Evolutionary conservation across 2,797 vertebrate genomes (phyloP), one percentile per base, ranked within the genome.

Genomic region (Poecilia wingei): DNA sequence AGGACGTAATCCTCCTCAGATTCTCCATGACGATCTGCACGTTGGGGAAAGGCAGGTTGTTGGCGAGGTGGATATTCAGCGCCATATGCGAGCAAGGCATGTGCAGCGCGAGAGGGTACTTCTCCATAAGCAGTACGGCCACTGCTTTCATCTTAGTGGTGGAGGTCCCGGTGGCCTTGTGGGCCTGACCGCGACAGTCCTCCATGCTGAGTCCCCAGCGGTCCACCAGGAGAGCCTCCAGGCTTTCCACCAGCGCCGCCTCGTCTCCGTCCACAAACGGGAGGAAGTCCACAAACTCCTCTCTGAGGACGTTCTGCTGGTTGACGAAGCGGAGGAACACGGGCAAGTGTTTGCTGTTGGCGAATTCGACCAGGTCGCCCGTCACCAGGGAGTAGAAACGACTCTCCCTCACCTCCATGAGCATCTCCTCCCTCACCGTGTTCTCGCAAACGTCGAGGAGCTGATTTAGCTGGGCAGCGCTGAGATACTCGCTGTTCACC

Each of bases 181-280:
- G 98, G 69, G 98, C 97, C 88, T 99, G 98, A 49, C 98, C 98
- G 1, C 97, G 96, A 72, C 98, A 99, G 86, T 98, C 96, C 45
- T 99, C 97, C 97, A 99, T 97, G 89, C 97, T 97, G 14, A 99
- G 93, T 6, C 98, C 97, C 97, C 97, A 99, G 14, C 97, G 97
- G 45, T 98, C 97, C 0, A 96, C 98, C 78, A 99, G 93, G 31
- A 95, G 97, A 0, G 95, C 83, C 43, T 97, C 97, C 75, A 99
- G 95, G 83, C 96, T 96, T 71, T 97, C 96, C 0, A 97, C 96
- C 82, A 98, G 88, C 0, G 95, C 90, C n/a, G 96, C 91, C 0
- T 96, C 96, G 1, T 96, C 93, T 0, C 91, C 94, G 59, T 97
- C 79, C 28, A 76, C 97, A 14, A 97, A 97, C 0, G 92, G 94